phyloP scores from a whole-genome alignment of 2,797 vertebrate species.

The Hybognathus amarus region DNA sequence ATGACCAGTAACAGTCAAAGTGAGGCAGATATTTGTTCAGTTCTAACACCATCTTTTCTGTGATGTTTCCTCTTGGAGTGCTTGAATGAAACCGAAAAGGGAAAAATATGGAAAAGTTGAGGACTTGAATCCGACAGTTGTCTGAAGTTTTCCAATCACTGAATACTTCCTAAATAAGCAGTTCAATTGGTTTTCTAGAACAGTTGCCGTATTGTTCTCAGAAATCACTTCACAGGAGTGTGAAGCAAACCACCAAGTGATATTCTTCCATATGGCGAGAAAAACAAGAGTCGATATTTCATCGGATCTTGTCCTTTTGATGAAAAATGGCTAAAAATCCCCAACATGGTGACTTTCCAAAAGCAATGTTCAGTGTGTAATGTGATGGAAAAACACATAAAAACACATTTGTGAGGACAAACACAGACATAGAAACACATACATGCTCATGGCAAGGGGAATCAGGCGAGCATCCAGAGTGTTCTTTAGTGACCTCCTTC shows the following conservation, averaged over 20 bases:
- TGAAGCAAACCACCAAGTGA: slow-evolving; percentile 19
- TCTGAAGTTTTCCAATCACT: background rate
- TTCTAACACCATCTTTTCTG: slow-evolving; percentile 14
- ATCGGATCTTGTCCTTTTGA: slow-evolving; percentile 31
- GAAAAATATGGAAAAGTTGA: background rate
- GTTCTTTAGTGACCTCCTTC: slow-evolving; percentile 80
- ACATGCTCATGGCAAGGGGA: slow-evolving; percentile 33
- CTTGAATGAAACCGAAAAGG: background rate
- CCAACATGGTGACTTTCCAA: slow-evolving; percentile 34
- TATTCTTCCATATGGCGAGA: slow-evolving; percentile 7
- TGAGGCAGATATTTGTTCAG: slow-evolving; percentile 44
- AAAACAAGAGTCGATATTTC: slow-evolving; percentile 10
- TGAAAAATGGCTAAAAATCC: slow-evolving; percentile 32
- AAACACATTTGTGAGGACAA: slow-evolving; percentile 42
- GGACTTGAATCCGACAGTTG: background rate
- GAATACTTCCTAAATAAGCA: slow-evolving; percentile 19
- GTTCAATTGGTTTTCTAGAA: slow-evolving; percentile 15
- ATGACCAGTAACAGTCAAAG: slow-evolving; percentile 34
- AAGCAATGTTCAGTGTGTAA: slow-evolving; percentile 26
- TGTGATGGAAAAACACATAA: slow-evolving; percentile 33
- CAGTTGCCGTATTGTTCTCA: slow-evolving; percentile 27
- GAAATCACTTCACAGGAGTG: slow-evolving; percentile 20
- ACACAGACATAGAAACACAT: slow-evolving; percentile 38
- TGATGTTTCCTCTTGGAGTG: background rate
- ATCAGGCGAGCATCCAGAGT: slow-evolving; percentile 22